A percentile compares a stretch with the other conserved stretches of the same genome.
Conservation (phyloP, 2,113 vertebrate genomes). For the Typhlomys cinereus region DNA sequence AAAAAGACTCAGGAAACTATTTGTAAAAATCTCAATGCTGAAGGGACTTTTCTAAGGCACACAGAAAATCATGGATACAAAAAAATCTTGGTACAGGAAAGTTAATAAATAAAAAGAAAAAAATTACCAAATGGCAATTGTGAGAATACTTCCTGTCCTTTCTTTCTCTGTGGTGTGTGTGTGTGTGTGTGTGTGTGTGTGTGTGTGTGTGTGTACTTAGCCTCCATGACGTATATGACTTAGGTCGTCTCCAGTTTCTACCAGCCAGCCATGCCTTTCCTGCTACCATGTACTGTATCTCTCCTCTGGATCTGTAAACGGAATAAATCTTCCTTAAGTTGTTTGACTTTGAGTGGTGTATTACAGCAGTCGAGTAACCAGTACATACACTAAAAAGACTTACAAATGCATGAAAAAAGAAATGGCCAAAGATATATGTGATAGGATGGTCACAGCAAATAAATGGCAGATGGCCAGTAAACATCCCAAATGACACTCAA, state of each 20-base stretch:
- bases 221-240: too few species aligned
- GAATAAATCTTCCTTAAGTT: too few species aligned
- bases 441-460: not conserved
- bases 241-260: too few species aligned
- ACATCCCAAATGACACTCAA: not conserved
- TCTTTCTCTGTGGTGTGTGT: not conserved
- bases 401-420: not conserved
- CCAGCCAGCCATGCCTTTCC: too few species aligned
- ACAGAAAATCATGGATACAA: not conserved
- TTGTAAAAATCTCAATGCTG: conserved; percentile 8
- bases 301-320: too few species aligned
- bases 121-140: not conserved
- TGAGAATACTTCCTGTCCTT: not conserved
- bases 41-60: not conserved
- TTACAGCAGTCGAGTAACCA: not conserved
- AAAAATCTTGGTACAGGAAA: not conserved
- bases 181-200: not conserved
- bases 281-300: too few species aligned
- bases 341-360: too few species aligned
- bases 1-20: not conserved
- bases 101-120: not conserved
- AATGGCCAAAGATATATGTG: not conserved
- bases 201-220: too few species aligned
- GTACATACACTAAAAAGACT: not conserved
- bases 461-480: not conserved